Base-by-base conservation (phyloP, 2,113 vertebrate genomes). In the Salvelinus sp. region DNA sequence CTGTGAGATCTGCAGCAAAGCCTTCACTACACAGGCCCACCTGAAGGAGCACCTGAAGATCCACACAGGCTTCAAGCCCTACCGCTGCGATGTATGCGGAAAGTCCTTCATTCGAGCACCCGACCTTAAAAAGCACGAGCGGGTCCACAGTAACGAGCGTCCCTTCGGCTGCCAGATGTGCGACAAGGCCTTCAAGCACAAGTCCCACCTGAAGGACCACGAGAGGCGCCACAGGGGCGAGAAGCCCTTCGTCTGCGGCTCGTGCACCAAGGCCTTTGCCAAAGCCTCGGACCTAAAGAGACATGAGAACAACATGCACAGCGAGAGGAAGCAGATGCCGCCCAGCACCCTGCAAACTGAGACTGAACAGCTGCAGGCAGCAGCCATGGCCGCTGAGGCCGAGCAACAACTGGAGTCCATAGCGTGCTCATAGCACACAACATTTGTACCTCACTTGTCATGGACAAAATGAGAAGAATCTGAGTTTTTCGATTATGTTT, bases 1-100 rank as follows among this genome's bases (percentile, higher is more conserved):
- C 66, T 99, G 98, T 54, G 97, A 99, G 84, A 98, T 99, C 93
- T 99, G 98, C 84, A 95, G 94, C 10, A 99, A 99, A 90, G 98
- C 97, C 4, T 99, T 99, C 83, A 99, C 97, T 74, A 98, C 97
- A 0, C 98, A 99, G 71, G 97, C 98, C 77, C 98, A 99, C 83
- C 92, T 99, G 76, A 99, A 99, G 84, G 98, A 97, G 73, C 95
- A 97, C 83, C 86, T 97, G 64, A 97, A 97, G 88, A 96, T 97
- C 83, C 96, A 97, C 87, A 94, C 95, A 0, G 96, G 95, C 23
- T 96, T 95, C 72, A 97, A 97, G 79, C 96, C 96, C 25, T 97
- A 96, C 79, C 95, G 95, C 60, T 97, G 96, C 0, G 95, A 96
- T 72, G 95, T 95, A 20, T 97, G 96, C n/a, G 95, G 95, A 2